Conservation (phyloP, 2,797 vertebrate genomes). For the Chelonia mydas region DNA sequence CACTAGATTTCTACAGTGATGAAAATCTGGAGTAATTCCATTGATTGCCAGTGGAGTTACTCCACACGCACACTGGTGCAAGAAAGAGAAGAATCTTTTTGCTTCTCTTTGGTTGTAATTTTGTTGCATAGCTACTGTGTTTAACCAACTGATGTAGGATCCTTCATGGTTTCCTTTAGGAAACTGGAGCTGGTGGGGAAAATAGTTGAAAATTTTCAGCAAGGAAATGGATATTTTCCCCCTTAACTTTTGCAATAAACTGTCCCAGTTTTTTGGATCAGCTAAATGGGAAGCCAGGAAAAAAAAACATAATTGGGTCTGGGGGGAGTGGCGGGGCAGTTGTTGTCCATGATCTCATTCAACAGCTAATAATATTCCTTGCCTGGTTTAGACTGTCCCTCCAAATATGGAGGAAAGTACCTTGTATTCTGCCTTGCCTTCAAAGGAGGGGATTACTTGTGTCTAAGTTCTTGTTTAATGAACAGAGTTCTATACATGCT, state of each 20-base stretch:
- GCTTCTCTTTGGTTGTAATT: background rate
- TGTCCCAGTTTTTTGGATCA: background rate
- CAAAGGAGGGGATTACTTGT: background rate
- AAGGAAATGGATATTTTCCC: background rate
- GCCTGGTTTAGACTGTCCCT: background rate
- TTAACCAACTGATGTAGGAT: background rate
- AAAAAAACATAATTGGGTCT: background rate
- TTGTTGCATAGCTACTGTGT: background rate
- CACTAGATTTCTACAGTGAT: background rate
- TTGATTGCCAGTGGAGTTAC: background rate
- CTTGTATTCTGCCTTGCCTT: background rate
- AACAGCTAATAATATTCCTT: background rate
- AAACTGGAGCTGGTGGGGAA: background rate
- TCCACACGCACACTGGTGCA: background rate
- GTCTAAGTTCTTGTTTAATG: background rate
- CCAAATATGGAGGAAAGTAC: background rate
- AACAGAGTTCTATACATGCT: rapidly evolving
- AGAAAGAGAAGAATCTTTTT: background rate
- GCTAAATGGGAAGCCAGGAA: background rate
- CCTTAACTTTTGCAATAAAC: background rate
- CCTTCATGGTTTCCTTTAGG: background rate
- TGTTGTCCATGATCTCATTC: background rate
- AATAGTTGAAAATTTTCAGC: background rate
- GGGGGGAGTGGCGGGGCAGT: background rate
- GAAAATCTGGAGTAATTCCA: background rate